Conservation (phyloP, 2,113 vertebrate species). For the Entelurus aequoreus region DNA sequence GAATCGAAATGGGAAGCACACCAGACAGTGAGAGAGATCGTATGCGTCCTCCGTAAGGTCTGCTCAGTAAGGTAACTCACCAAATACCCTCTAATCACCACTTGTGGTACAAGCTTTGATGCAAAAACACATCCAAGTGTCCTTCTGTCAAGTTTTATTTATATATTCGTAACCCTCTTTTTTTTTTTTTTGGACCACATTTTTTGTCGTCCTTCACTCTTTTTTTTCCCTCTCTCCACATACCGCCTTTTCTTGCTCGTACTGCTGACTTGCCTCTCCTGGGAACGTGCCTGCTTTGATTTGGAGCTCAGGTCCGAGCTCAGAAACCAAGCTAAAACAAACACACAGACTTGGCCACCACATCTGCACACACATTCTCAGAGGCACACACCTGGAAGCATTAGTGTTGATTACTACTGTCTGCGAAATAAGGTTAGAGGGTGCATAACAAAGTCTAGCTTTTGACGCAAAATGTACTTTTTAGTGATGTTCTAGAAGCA, state of each 20-base stretch:
- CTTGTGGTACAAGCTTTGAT: constrained; percentile 5
- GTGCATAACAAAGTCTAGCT: too few species aligned
- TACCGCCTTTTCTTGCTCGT: constrained; percentile 30
- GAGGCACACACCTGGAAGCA: constrained; percentile 39
- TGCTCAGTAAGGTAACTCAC: too few species aligned
- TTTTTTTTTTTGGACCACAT: neutral
- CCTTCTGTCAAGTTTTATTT: neutral
- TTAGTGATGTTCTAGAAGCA: too few species aligned
- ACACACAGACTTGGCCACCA: constrained; percentile 46
- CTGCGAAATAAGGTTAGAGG: neutral
- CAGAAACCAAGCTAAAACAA: constrained; percentile 74
- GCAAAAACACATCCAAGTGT: constrained; percentile 14
- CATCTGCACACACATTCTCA: constrained; percentile 14
- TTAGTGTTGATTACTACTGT: constrained; percentile 35
- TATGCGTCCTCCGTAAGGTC: too few species aligned
- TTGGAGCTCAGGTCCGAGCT: constrained; percentile 59
- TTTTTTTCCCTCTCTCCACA: constrained; percentile 16
- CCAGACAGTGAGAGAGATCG: neutral
- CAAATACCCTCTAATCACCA: neutral
- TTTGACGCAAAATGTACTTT: neutral
- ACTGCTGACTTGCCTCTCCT: constrained; percentile 67
- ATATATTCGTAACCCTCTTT: neutral
- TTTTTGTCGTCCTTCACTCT: constrained; percentile 4
- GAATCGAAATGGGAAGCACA: too few species aligned
- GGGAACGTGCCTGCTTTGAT: constrained; percentile 66